Base-by-base conservation (phyloP, 2,113 vertebrate species). In the Laterallus jamaicensis region DNA sequence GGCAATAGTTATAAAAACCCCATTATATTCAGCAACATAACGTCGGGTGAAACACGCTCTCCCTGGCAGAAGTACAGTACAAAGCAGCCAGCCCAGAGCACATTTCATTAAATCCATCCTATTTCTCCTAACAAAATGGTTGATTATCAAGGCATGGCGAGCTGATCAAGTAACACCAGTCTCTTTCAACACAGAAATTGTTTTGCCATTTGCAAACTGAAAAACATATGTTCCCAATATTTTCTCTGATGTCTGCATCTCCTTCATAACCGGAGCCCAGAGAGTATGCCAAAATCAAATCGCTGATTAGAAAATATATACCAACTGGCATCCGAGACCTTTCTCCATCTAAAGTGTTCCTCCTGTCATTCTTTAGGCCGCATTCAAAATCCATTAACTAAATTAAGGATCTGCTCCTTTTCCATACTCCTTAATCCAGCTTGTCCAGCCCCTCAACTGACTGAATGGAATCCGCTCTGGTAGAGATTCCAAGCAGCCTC, bases 191-290 rank as follows among this genome's bases (percentile, higher is more conserved):
- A 91, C 56, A 78, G 85, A 81, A 91, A 91, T 49, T 96, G 95
- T 86, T 95, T 93, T 92, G 59, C 81, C 81, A 92, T 67, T 75
- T 86, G 20, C 69, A 44, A 96, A 73, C 92, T 94, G 88, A 96
- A 96, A 95, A 97, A 97, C 96, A 96, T 89, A 83, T 97, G 98
- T 97, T 98, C 88, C 94, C 84, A 98, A 92, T 97, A 97, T 96
- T 85, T 97, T n/a, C 79, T 58, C 93, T 95, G 90, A 85, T 94
- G 95, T 91, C 95, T 88, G 83, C 39, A 12, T 81, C 93, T 91
- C 95, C 89, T 97, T 97, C 95, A 97, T 97, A 97, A 94, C 60
- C 86, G 62, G 97, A 97, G 70, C 31, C 60, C 82, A 62, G 55
- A 60, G 66, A 78, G 92, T 58, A 90, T 82, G 94, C 75, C 95